Percentiles rank a stretch among this genome's conserved stretches.
These are phyloP conservation scores for Siniperca knerii DNA, from an alignment of 2,113 vertebrate species.

Conservation along the genomic window DNA sequence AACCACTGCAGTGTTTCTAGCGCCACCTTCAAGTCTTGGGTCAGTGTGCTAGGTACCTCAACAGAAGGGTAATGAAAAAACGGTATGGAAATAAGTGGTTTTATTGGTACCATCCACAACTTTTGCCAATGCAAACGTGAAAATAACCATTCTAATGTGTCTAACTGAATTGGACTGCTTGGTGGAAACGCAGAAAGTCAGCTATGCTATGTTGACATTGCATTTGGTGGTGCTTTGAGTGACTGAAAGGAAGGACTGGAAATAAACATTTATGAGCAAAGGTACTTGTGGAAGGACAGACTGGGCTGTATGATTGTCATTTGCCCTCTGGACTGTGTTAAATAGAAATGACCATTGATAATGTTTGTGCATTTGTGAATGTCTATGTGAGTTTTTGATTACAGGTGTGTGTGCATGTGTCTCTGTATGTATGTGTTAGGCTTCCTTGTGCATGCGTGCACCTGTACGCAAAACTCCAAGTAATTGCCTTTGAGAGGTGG, in stretches of 20 bases:
- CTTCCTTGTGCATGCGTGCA: neutral
- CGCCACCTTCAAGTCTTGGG: no score
- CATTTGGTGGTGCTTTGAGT: neutral
- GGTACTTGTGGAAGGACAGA: neutral
- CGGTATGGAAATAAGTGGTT: no score
- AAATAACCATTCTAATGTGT: no score
- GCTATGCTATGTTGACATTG: neutral
- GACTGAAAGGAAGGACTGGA: neutral
- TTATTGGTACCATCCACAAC: no score
- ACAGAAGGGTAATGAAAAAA: no score
- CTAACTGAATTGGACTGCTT: no score
- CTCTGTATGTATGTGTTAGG: neutral
- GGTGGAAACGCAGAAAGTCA: neutral
- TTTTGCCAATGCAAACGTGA: no score
- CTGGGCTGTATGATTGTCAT: neutral
- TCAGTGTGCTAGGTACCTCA: no score
- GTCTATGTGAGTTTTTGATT: neutral
- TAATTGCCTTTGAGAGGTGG: neutral
- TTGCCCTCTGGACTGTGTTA: neutral
- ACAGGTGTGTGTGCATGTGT: neutral
- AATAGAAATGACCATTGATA: neutral
- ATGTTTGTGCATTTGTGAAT: neutral
- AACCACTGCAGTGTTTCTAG: no score
- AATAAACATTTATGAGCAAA: neutral
- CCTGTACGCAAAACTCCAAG: neutral